A percentile compares a stretch with the other conserved stretches of the same genome.
Conservation (phyloP, 2,797 vertebrate species). For the Gymnoscopelus microlampas region DNA sequence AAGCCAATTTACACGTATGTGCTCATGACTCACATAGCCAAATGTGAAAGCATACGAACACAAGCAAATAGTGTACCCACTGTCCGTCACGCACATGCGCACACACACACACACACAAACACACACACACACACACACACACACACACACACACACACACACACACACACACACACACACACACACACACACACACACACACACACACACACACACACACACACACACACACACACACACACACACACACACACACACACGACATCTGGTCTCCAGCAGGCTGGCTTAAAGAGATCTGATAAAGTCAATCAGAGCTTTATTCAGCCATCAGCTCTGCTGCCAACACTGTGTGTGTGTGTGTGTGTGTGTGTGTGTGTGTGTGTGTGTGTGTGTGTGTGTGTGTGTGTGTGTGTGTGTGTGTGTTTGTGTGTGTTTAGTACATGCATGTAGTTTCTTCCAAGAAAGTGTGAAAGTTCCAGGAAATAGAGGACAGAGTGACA, state of each 20-base stretch:
- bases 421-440: no score
- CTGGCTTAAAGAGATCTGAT: constrained; percentile 17
- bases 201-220: no score
- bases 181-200: no score
- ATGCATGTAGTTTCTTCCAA: no score
- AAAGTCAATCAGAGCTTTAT: background rate
- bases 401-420: constrained; percentile 2
- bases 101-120: background rate
- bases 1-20: constrained; percentile 4
- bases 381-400: background rate
- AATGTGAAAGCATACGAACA: background rate
- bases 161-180: background rate
- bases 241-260: no score
- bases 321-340: constrained; percentile 1
- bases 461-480: constrained; percentile 6
- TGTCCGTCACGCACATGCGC: background rate
- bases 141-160: constrained; percentile 3
- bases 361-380: constrained; percentile 4
- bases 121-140: constrained; percentile 21
- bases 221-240: no score
- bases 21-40: background rate
- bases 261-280: constrained; percentile 49
- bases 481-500: no score
- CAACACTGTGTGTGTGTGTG: constrained; percentile 10
- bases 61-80: constrained; percentile 11